A percentile compares a stretch with the other conserved stretches of the same genome.
Evolutionary conservation across 1,140 invertebrate genomes (phyloP).

Genomic region (Euura lappo): DNA sequence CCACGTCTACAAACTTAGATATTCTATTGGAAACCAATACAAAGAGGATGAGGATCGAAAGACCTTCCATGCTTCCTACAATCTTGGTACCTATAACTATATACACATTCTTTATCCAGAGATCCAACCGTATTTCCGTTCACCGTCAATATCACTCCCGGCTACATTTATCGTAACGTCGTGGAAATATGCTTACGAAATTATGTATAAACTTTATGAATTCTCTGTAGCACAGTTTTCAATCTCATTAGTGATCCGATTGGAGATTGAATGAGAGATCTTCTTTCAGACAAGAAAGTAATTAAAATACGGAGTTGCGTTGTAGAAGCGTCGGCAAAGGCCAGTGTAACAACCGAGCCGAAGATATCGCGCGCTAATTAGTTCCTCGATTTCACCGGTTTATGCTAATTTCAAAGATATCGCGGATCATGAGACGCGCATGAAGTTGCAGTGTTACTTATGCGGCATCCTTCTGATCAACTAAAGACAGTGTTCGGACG

Average conservation of each 20-base stretch:
- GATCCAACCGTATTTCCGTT: background rate
- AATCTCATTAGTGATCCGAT: too few species aligned
- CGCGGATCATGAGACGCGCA: too few species aligned
- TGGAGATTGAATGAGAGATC: too few species aligned
- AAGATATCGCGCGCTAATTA: background rate
- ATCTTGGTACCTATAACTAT: background rate
- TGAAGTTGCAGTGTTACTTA: too few species aligned
- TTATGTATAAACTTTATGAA: too few species aligned
- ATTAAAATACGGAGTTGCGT: too few species aligned
- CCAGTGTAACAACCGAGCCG: background rate
- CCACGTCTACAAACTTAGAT: background rate
- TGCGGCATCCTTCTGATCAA: background rate
- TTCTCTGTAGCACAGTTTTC: too few species aligned
- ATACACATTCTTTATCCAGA: background rate
- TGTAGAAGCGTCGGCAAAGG: background rate
- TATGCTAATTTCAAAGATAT: background rate
- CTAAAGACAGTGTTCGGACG: background rate
- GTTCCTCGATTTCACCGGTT: background rate
- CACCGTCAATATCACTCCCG: background rate
- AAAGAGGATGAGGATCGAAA: background rate
- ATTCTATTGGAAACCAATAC: background rate
- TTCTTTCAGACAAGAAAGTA: too few species aligned
- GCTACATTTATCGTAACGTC: too few species aligned
- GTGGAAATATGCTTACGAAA: too few species aligned
- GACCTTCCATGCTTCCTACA: background rate